Evolutionary conservation across 2,113 vertebrate genomes (phyloP), one percentile per base, ranked within the genome.

Genomic region (Poecilia latipinna): DNA sequence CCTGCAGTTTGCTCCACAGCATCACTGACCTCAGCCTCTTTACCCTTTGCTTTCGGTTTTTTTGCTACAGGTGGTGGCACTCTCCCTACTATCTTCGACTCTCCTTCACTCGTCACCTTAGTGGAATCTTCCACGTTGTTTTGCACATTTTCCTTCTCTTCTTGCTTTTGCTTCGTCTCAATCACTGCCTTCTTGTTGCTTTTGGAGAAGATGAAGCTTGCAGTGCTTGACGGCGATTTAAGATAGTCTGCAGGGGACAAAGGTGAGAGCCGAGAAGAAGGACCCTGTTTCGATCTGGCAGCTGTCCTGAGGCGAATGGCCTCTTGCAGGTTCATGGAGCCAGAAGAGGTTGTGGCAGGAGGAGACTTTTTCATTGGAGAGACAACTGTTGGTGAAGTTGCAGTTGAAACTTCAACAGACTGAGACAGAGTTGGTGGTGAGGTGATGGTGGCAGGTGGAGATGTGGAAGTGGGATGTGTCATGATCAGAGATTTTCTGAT

Each of bases 191-290:
- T 97, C 89, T 91, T 96, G 66, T 95, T 90, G 89, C 94, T 96
- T 88, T 97, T 98, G 74, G 97, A 95, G 44, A 99, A 99, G 88
- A 98, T 96, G 83, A 99, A 99, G 90, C 96, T 99, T 84, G 97
- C 97, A 0, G 93, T 97, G 67, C 94, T 96, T 66, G 96, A 94
- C 0, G 97, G 93, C 0, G 97, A 97, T 72, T 92, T 96, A 35
- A 69, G 83, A 44, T 89, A n/a, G 31, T 94, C 91, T 24, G 72
- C 72, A 4, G 93, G 91, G 0, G 95, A 93, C 0, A 86, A 89
- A 0, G 90, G 71, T 2, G 93, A 88, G 15, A 94, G 85, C 19
- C 84, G 88, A 68, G 90, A 77, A 0, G 70, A 0, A 3, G 85
- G 37, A 64, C 78, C 75, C 4, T 94, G 91, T 0, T 65, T 77